Evolutionary conservation across 2,888 invertebrate genomes (phyloP), one percentile per base, ranked within the genome.

Genomic region (Microctonus aethiopoides): DNA sequence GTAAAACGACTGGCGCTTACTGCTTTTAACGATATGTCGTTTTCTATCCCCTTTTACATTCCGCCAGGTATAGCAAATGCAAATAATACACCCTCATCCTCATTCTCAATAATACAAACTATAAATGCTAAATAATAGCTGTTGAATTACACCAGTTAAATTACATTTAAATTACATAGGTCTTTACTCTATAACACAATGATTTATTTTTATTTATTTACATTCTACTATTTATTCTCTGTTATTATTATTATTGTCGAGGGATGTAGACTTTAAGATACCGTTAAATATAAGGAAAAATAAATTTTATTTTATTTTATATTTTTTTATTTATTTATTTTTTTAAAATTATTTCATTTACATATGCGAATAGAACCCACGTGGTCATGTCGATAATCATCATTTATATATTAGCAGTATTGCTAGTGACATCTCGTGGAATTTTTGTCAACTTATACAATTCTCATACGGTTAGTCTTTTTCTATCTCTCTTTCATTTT

Each of bases 361-460:
- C 76, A 78, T 78, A 72, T 78, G 79, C 78, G 77, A 77, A 74
- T 73, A 76, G 74, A 74, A 75, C 74, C 79, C 82, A 83, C 80
- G 83, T 83, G 82, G 78, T 11, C 46, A 67, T 61, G 29, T 29
- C 29, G 29, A 3, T 29, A 68, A 67, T 41, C 22, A 24, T 34
- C 22, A 11, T 72, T 73, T 5, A n/a, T n/a, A 16, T n/a, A 2
- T n/a, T 29, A 70, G 73, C 74, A 68, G 67, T 52, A 71, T 72
- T 64, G 64, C 69, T 74, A 74, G 78, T 77, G 83, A 77, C 84
- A 83, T 80, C 84, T 79, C 65, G 64, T 76, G 78, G 77, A 46
- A 62, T 68, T 75, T 68, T 56, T 26, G 56, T 46, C 46, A 56
- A 29, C 13, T 16, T 60, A 60, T 16, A 63, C 63, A 70, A 67